Evolutionary conservation across 2,797 vertebrate genomes (phyloP).

Genomic region (Hippocampus kuda): DNA sequence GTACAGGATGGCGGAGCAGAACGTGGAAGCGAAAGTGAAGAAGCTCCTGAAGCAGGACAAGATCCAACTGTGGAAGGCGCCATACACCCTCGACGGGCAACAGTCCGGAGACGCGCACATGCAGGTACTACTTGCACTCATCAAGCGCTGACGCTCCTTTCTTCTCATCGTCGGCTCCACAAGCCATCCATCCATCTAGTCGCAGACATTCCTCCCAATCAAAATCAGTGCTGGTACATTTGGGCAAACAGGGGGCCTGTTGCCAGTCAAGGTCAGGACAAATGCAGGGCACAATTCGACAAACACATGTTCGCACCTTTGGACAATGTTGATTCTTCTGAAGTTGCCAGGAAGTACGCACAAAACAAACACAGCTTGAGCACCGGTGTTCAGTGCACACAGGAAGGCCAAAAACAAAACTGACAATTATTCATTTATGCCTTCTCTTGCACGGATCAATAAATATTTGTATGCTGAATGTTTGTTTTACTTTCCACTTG

Average conservation of each 20-base stretch:
- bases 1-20: conserved; percentile 74
- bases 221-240: no score
- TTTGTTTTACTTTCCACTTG: background rate
- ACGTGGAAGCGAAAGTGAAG: conserved; percentile 78
- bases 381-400: no score
- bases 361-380: no score
- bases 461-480: background rate
- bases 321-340: no score
- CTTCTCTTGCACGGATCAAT: no score
- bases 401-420: no score
- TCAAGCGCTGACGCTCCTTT: background rate
- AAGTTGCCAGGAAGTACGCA: no score
- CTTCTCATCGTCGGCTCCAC: no score
- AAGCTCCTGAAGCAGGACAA: conserved; percentile 76
- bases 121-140: conserved; percentile 51
- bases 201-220: no score
- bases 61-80: conserved; percentile 85
- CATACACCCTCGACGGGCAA: conserved; percentile 71
- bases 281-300: background rate
- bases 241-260: no score
- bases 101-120: conserved; percentile 62
- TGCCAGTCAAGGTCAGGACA: background rate
- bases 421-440: no score
- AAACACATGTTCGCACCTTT: background rate
- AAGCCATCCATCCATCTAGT: no score